Percentiles rank a stretch among this genome's conserved stretches.
Evolutionary conservation across 1,140 invertebrate species (phyloP).

Genomic region (Gonatopus flavifemur): DNA sequence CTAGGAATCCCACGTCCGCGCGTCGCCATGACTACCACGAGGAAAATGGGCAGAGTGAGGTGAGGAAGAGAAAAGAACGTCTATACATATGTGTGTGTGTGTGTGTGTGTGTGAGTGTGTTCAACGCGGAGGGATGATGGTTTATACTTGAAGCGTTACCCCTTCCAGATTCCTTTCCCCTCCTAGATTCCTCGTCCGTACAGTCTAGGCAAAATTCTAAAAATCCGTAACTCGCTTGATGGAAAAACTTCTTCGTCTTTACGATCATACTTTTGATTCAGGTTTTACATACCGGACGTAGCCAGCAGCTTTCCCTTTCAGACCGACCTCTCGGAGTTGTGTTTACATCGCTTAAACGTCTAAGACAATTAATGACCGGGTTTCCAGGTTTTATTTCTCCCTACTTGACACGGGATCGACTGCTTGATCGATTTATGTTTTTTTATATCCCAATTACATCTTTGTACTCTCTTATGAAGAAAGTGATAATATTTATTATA

Average conservation of each 20-base stretch:
- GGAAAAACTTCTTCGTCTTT: slow-evolving; percentile 32
- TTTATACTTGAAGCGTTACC: slow-evolving; percentile 53
- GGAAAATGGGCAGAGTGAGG: too few relatives aligned
- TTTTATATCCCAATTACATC: too few relatives aligned
- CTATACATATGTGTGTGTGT: too few relatives aligned
- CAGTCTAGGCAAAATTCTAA: slow-evolving; percentile 50
- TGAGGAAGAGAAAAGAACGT: too few relatives aligned
- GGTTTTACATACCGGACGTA: too few relatives aligned
- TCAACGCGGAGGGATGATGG: slow-evolving; percentile 42
- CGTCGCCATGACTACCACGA: slow-evolving; percentile 50
- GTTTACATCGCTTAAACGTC: slow-evolving; percentile 48
- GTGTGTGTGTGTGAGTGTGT: too few relatives aligned
- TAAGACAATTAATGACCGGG: slow-evolving; percentile 46
- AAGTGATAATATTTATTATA: too few relatives aligned
- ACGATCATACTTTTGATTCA: slow-evolving; percentile 37
- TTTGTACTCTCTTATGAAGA: too few relatives aligned
- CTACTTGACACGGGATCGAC: not conserved
- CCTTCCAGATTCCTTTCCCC: too few relatives aligned
- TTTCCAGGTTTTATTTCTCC: slow-evolving; percentile 22
- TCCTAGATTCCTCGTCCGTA: too few relatives aligned
- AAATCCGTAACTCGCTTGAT: slow-evolving; percentile 28
- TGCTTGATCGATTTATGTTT: too few relatives aligned
- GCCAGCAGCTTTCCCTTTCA: slow-evolving; percentile 48
- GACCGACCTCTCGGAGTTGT: too few relatives aligned
- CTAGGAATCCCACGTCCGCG: slow-evolving; percentile 45